Percentiles rank a stretch among this genome's conserved stretches.
phyloP scores from a whole-genome alignment of 2,797 vertebrate genomes.

The Buceros bicornis region DNA sequence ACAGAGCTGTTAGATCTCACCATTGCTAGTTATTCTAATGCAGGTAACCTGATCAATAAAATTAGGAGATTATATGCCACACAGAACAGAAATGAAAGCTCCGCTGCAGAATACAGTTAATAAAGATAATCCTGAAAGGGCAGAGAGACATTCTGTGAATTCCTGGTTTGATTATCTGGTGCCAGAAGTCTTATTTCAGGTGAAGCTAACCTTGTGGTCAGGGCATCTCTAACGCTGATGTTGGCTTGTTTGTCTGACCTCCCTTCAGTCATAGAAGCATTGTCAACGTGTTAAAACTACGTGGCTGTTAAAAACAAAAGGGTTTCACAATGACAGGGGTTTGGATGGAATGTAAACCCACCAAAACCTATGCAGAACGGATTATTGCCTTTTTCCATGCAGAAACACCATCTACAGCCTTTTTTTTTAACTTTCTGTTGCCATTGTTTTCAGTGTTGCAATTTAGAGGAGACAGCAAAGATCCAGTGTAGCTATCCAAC shows the following conservation, averaged over 20 bases:
- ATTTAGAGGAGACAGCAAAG: too few relatives aligned
- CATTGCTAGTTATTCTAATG: neutral
- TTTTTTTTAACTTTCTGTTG: too few relatives aligned
- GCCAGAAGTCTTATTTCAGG: neutral
- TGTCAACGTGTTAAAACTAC: too few relatives aligned
- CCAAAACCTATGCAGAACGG: too few relatives aligned
- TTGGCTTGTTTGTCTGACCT: neutral
- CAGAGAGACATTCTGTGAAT: neutral
- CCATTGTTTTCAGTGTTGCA: too few relatives aligned
- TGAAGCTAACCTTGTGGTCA: neutral
- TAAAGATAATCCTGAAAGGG: neutral
- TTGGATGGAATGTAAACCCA: too few relatives aligned
- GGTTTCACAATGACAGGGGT: too few relatives aligned
- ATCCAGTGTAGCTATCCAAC: constrained; percentile 64
- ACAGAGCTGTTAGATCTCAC: neutral
- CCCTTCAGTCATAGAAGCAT: neutral
- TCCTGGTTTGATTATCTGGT: neutral
- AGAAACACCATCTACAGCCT: too few relatives aligned
- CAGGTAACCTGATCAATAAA: neutral
- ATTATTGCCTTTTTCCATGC: too few relatives aligned
- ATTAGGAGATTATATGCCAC: neutral
- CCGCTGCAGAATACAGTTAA: neutral
- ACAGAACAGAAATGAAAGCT: neutral
- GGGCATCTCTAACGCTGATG: neutral
- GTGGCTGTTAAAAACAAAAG: too few relatives aligned